phyloP scores from a whole-genome alignment of 1,140 invertebrate genomes.

The Drosophila sucinea region DNA sequence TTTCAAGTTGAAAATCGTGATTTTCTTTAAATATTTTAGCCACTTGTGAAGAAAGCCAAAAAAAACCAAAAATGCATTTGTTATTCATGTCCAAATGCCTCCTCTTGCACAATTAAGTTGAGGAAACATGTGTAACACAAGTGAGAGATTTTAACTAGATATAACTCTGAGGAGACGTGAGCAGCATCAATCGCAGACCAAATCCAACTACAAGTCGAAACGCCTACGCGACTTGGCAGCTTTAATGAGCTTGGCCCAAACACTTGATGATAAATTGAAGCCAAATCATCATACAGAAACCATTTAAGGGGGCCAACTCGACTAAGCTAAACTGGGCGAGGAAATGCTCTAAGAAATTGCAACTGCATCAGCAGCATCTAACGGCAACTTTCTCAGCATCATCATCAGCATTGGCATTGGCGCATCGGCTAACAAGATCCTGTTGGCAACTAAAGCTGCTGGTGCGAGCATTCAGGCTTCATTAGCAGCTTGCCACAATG shows the following conservation, averaged over 20 bases:
- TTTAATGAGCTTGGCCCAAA: constrained; percentile 66
- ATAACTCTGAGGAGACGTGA: constrained; percentile 41
- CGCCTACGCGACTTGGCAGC: constrained; percentile 59
- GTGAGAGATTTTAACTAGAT: constrained; percentile 16
- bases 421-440: constrained; percentile 41
- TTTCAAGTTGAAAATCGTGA: constrained; percentile 71
- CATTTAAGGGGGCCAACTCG: background rate
- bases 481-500: constrained; percentile 41
- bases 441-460: constrained; percentile 31
- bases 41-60: constrained; percentile 54
- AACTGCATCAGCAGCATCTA: constrained; percentile 22
- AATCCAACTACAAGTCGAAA: constrained; percentile 23
- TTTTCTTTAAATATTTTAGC: constrained; percentile 73
- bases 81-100: constrained; percentile 31
- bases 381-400: constrained; percentile 35
- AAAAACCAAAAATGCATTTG: constrained; percentile 33
- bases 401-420: background rate
- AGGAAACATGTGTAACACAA: constrained; percentile 41
- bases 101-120: constrained; percentile 37
- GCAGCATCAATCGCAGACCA: constrained; percentile 50
- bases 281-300: constrained; percentile 20
- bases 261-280: constrained; percentile 76
- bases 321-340: constrained; percentile 1
- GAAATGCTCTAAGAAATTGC: constrained; percentile 9
- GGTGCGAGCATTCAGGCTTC: constrained; percentile 49